These are phyloP conservation scores for Microcaecilia unicolor DNA, from an alignment of 2,797 vertebrate genomes.

Conservation along the genomic window DNA sequence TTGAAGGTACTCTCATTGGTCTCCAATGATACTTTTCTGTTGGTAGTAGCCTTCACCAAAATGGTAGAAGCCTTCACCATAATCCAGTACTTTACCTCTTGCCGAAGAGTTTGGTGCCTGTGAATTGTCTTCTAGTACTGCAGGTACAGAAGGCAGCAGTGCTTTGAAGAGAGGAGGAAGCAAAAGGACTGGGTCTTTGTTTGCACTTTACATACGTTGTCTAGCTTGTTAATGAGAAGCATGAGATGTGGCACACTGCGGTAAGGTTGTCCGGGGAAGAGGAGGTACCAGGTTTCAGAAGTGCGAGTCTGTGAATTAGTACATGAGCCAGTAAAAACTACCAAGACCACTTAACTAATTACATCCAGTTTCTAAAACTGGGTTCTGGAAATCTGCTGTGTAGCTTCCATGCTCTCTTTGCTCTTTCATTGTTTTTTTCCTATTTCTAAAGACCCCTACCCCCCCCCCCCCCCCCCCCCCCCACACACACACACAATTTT, in stretches of 20 bases:
- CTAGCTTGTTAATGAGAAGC: constrained; percentile 28
- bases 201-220: constrained; percentile 53
- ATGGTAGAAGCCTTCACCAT: too few species aligned
- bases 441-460: too few species aligned
- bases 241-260: constrained; percentile 16
- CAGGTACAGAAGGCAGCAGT: constrained; percentile 16
- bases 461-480: too few species aligned
- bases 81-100: too few species aligned
- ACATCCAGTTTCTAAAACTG: too few species aligned
- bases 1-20: constrained; percentile 43
- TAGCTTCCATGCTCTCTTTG: too few species aligned
- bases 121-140: constrained; percentile 24
- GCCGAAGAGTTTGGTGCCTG: constrained; percentile 23
- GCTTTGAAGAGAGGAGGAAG: constrained; percentile 13
- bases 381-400: too few species aligned
- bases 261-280: constrained; percentile 2
- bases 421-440: too few species aligned
- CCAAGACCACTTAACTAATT: too few species aligned
- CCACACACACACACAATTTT: too few species aligned
- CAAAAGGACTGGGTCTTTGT: constrained; percentile 31
- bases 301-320: too few species aligned
- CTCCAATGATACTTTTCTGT: constrained; percentile 24
- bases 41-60: constrained; percentile 22
- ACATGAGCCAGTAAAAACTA: too few species aligned
- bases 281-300: constrained; percentile 19